These are phyloP conservation scores for Calyptommatus sinebrachiatus DNA, from an alignment of 2,113 vertebrate genomes.

Conservation along the genomic window DNA sequence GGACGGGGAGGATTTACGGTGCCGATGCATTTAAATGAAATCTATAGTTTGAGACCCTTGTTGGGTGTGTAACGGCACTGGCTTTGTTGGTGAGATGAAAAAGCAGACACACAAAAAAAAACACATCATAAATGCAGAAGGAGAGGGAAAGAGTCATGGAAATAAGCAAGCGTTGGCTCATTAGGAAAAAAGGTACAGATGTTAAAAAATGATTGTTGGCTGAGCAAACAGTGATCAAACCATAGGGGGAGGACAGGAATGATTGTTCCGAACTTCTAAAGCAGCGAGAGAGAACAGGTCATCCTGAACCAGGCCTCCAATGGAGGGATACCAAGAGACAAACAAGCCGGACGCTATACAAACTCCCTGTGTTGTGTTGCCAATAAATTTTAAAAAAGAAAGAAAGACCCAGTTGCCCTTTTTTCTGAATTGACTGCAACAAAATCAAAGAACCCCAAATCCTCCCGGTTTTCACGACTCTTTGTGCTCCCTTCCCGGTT, in stretches of 20 bases:
- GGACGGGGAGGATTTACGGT: neutral
- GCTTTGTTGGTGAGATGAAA: neutral
- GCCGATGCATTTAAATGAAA: slow-evolving; percentile 10
- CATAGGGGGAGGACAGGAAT: neutral
- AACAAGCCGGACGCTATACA: neutral
- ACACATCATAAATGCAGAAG: rapidly evolving
- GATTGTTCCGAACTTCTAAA: slow-evolving; percentile 22
- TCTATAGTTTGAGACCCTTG: slow-evolving; percentile 2
- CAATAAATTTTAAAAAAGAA: neutral
- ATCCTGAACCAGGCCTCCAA: rapidly evolving
- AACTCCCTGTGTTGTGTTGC: neutral
- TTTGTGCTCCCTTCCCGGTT: neutral
- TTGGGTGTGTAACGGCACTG: neutral
- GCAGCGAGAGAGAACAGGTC: slow-evolving; percentile 1
- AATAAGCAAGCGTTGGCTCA: neutral
- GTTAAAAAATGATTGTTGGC: slow-evolving; percentile 16
- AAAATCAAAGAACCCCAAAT: slow-evolving; percentile 28
- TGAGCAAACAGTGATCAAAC: slow-evolving; percentile 31
- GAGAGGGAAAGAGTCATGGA: slow-evolving; percentile 2
- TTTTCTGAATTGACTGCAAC: slow-evolving; percentile 33
- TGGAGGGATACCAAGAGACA: rapidly evolving
- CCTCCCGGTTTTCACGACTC: slow-evolving; percentile 22
- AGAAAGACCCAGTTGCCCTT: neutral
- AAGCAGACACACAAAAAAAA: neutral
- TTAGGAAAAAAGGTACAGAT: slow-evolving; percentile 2